Evolutionary conservation across 2,888 invertebrate species (phyloP).

Genomic region (Hypselothyrea guttata): DNA sequence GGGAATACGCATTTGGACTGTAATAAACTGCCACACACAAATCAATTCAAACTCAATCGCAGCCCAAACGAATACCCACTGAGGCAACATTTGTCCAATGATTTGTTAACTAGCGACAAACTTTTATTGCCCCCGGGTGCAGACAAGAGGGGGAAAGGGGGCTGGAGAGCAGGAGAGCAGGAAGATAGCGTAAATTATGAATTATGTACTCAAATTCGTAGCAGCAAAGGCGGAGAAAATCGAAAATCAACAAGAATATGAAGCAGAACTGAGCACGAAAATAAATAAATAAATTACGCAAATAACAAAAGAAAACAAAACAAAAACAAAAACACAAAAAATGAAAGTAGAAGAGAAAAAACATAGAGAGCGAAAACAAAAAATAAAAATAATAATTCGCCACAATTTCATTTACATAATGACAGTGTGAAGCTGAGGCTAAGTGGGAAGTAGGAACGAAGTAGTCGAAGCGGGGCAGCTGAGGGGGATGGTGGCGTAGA

Average conservation of each 20-base stretch:
- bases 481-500: slow-evolving; percentile 18
- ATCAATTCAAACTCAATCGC: slow-evolving; percentile 38
- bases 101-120: slow-evolving; percentile 73
- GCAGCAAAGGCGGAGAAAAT: background rate
- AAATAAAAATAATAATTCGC: slow-evolving; percentile 64
- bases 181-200: slow-evolving; percentile 59
- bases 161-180: slow-evolving; percentile 3
- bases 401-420: slow-evolving; percentile 80
- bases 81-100: slow-evolving; percentile 37
- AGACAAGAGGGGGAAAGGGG: slow-evolving; percentile 26
- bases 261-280: slow-evolving; percentile 37
- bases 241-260: slow-evolving; percentile 4
- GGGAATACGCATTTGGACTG: too few relatives aligned
- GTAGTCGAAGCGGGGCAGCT: background rate
- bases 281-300: slow-evolving; percentile 68
- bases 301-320: slow-evolving; percentile 42
- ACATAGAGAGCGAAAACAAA: slow-evolving; percentile 11
- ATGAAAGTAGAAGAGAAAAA: slow-evolving; percentile 18
- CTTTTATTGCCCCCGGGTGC: slow-evolving; percentile 62
- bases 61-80: background rate
- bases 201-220: slow-evolving; percentile 54
- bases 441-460: slow-evolving; percentile 1
- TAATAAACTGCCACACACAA: slow-evolving; percentile 29
- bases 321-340: slow-evolving; percentile 15
- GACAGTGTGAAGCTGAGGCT: slow-evolving; percentile 65